Percentiles rank a stretch among this genome's conserved stretches.
These are phyloP conservation scores for Celastrina argiolus DNA, from an alignment of 2,888 invertebrate genomes.

Conservation along the genomic window DNA sequence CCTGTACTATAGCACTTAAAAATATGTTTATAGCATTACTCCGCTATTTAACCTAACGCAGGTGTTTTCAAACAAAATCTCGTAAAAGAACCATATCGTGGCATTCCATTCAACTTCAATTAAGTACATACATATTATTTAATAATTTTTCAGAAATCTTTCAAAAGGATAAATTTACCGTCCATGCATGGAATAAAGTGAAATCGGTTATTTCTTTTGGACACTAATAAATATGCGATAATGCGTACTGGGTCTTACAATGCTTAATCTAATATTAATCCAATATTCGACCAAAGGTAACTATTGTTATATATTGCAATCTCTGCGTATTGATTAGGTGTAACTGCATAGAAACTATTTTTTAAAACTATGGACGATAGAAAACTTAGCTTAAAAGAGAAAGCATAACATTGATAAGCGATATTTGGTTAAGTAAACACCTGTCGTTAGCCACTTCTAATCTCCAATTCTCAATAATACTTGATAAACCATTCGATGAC, in stretches of 20 bases:
- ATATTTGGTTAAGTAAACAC: not conserved
- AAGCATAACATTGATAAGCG: too few relatives aligned
- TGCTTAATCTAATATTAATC: too few relatives aligned
- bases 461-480: not conserved
- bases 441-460: not conserved
- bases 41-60: not conserved
- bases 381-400: too few relatives aligned
- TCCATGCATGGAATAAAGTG: not conserved
- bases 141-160: not conserved
- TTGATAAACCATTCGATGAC: not conserved
- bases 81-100: not conserved
- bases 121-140: not conserved
- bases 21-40: constrained; percentile 12
- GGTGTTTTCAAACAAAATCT: not conserved
- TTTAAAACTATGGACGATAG: too few relatives aligned
- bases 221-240: too few relatives aligned
- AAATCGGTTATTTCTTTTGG: too few relatives aligned
- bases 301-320: too few relatives aligned
- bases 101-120: not conserved
- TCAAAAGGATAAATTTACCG: not conserved
- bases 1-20: not conserved
- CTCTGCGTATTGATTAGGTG: too few relatives aligned
- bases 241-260: too few relatives aligned
- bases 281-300: too few relatives aligned
- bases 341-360: too few relatives aligned